Conservation (phyloP, 2,113 vertebrate species). For the Sander lucioperca region DNA sequence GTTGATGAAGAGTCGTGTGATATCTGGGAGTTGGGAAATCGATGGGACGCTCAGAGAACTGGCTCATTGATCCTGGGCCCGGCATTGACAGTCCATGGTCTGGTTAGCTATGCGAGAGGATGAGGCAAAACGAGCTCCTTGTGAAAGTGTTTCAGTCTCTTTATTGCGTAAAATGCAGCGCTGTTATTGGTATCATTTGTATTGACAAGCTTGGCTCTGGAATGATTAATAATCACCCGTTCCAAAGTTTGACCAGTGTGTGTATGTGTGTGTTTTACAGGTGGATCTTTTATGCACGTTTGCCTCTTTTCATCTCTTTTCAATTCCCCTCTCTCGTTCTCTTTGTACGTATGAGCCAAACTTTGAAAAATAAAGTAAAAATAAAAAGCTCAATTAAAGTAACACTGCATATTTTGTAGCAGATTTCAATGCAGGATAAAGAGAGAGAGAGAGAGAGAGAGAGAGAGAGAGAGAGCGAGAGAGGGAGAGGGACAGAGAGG, state of each 20-base stretch:
- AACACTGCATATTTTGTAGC: conserved; percentile 70
- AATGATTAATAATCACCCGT: conserved; percentile 96
- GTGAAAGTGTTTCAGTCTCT: conserved; percentile 84
- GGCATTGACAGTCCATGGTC: conserved; percentile 88
- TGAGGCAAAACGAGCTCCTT: conserved; percentile 87
- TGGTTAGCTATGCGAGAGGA: conserved; percentile 88
- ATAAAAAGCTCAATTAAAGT: conserved; percentile 52
- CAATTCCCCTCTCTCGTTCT: conserved; percentile 47
- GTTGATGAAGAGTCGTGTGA: conserved; percentile 90
- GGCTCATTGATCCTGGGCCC: conserved; percentile 86
- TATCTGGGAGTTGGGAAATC: conserved; percentile 91
- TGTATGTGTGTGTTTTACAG: conserved; percentile 15
- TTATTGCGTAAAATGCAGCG: conserved; percentile 32
- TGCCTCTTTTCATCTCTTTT: conserved; percentile 46
- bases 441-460: background rate
- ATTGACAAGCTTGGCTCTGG: conserved; percentile 87
- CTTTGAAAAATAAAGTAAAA: conserved; percentile 49
- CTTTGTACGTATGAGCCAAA: conserved; percentile 45
- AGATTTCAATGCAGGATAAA: conserved; percentile 68
- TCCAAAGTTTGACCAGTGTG: conserved; percentile 81
- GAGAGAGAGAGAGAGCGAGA: background rate
- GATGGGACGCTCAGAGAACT: conserved; percentile 87
- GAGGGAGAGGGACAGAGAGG: background rate
- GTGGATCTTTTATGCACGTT: conserved; percentile 50
- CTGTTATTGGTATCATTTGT: conserved; percentile 74